These are phyloP conservation scores for Sympetrum striolatum DNA, from an alignment of 2,888 invertebrate species.

Conservation along the genomic window DNA sequence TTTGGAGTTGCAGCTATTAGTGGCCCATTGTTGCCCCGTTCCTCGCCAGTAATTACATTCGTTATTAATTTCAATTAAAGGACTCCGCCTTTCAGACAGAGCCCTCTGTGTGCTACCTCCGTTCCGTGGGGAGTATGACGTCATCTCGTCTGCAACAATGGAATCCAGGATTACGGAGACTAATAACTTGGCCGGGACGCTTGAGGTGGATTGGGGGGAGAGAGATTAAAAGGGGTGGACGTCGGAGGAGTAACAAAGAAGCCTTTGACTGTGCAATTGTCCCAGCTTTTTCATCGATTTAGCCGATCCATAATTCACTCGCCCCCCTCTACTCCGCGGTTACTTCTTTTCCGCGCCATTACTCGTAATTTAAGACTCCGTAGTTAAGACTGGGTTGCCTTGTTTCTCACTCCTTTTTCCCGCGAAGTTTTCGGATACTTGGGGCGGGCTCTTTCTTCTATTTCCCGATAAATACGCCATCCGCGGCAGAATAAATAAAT, in stretches of 20 bases:
- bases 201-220: background rate
- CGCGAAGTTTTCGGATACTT: background rate
- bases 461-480: background rate
- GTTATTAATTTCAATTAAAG: background rate
- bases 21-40: background rate
- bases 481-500: background rate
- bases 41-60: background rate
- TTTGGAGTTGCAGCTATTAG: background rate
- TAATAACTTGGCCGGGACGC: background rate
- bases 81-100: background rate
- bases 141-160: background rate
- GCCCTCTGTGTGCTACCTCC: background rate
- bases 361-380: background rate
- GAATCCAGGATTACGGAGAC: background rate
- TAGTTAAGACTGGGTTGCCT: background rate
- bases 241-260: background rate
- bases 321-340: background rate
- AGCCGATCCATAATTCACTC: background rate
- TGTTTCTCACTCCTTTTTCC: background rate
- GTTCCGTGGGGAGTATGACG: background rate
- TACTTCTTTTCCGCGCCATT: background rate
- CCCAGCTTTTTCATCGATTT: background rate
- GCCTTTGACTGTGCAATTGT: background rate
- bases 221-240: background rate
- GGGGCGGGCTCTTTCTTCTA: background rate